phyloP scores from a whole-genome alignment of 2,888 invertebrate genomes.

The Apodemia mormo region DNA sequence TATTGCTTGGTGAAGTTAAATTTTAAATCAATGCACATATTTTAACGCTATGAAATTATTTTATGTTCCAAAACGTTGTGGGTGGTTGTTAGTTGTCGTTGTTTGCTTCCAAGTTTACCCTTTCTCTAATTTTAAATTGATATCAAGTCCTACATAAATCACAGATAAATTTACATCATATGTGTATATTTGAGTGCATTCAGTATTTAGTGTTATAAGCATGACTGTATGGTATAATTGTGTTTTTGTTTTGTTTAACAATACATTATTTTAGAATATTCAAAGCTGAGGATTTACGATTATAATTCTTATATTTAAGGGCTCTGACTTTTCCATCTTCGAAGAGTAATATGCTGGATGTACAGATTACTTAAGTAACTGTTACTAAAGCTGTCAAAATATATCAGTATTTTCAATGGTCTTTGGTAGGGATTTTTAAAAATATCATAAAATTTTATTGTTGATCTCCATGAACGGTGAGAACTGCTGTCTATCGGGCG shows the following conservation, averaged over 20 bases:
- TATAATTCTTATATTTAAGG: background rate
- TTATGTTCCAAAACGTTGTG: conserved; percentile 60
- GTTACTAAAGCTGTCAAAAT: no score
- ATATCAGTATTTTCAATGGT: no score
- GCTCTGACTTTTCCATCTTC: no score
- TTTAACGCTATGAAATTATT: conserved; percentile 69
- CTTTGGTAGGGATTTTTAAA: no score
- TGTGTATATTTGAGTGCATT: conserved; percentile 62
- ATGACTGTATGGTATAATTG: conserved; percentile 57
- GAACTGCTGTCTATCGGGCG: no score
- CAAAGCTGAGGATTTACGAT: background rate
- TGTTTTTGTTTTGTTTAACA: conserved; percentile 7
- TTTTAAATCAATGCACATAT: conserved; percentile 58
- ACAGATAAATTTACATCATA: conserved; percentile 79
- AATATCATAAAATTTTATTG: no score
- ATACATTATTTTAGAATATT: background rate
- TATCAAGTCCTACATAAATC: conserved; percentile 46
- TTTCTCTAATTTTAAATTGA: conserved; percentile 53
- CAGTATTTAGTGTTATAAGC: conserved; percentile 66
- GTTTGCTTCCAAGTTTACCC: conserved; percentile 80
- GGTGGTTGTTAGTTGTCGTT: conserved; percentile 72
- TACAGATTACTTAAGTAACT: no score
- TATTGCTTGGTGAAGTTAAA: conserved; percentile 56
- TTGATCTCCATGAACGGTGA: no score
- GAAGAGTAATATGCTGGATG: no score